Base-by-base conservation (phyloP, 2,888 invertebrate genomes). In the Cenopis cana region DNA sequence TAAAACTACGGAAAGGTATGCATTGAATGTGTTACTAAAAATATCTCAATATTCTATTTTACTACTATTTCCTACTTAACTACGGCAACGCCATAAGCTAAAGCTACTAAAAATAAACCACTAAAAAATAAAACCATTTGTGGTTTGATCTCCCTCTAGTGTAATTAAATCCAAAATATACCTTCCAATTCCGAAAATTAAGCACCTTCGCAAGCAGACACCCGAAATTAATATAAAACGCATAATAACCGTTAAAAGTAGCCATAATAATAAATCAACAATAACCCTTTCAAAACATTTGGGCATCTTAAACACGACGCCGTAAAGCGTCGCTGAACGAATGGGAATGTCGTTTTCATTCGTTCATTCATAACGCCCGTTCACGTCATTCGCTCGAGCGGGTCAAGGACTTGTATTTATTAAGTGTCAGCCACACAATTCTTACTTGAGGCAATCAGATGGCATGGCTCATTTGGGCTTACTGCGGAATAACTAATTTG, bases 361-460 rank as follows among this genome's bases (percentile, higher is more conserved):
- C 70, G 46, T 46, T 70, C 65, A 65, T 65, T 65, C 59, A 64
- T 20, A n/a, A 38, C 10, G 61, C 33, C 33, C 33, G 33, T 33
- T 33, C 52, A 54, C 46, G 70, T 70, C 70, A 49, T 65, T 70
- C 69, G 64, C 55, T 56, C 36, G 50, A 69, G 10, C 20, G 54
- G 70, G 70, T 70, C 70, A 70, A 70, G 70, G 65, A 54, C 52
- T 52, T 65, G 50, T 70, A 70, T 65, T 70, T 70, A 70, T 65
- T 65, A 59, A 70, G 52, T 70, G 70, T 65, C 70, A 70, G 41
- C 29, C 59, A 20, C 70, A 70, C 41, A 50, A 57, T 65, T 20
- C 59, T 56, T 69, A 61, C 56, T 70, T 65, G 50, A 24, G 60
- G 18, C 60, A 54, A 60, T 68, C 60, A 38, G 59, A 52, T 52